Base-by-base conservation (phyloP, 2,888 invertebrate species). In the Thecocarcelia acutangulata region DNA sequence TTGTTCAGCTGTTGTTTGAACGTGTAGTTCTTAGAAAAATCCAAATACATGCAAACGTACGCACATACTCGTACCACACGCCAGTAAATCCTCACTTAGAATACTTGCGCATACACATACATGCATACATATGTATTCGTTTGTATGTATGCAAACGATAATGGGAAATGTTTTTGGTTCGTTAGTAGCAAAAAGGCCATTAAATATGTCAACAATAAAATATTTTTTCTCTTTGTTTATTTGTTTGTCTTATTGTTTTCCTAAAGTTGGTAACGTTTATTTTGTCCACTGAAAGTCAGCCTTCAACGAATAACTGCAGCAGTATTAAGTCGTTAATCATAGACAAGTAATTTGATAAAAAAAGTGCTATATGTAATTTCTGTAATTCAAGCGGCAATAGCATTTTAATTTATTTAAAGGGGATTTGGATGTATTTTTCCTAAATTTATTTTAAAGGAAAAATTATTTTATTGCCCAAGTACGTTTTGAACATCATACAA, bases 141-240 rank as follows among this genome's bases (percentile, higher is more conserved):
- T n/a, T n/a, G 21, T 28, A 2, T 17, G 28, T 24, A 0, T 3
- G 24, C 28, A 54, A 54, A 33, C 64, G 54, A 17, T 54, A 13
- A 28, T n/a, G 21, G 12, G 6, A n/a, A 0, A 13, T 59, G 24
- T 37, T 13, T 58, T 63, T 28, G 44, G 37, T 21, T 72, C n/a
- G 66, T 66, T 73, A 66, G 21, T 61, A 40, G 56, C 17, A 33
- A 61, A 81, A 63, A 11, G 12, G 6, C 63, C 73, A 77, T 77
- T 66, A 56, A 73, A 69, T 37, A 64, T 77, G 77, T 82, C 70
- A 72, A 54, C 64, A 78, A 78, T 77, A 58, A 59, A 70, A 21
- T 73, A 42, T 19, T 56, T 63, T 17, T 61, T 61, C 52, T 46
- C n/a, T 46, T 24, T 12, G 28, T n/a, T 28, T 5, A 46, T 70